These are phyloP conservation scores for Asarcornis scutulata DNA, from an alignment of 2,113 vertebrate species.

Conservation along the genomic window DNA sequence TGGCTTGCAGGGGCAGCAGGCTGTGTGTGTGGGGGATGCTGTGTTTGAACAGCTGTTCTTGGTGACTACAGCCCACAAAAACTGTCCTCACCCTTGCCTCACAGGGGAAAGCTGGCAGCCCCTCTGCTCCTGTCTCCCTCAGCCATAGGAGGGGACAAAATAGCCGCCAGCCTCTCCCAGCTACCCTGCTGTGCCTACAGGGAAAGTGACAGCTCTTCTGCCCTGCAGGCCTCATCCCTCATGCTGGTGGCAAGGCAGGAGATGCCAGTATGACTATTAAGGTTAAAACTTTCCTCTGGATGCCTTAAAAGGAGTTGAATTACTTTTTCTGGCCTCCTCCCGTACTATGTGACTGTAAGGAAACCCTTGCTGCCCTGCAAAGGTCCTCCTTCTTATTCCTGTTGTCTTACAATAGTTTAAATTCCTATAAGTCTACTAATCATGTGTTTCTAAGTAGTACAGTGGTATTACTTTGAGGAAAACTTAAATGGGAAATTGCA, in stretches of 20 bases:
- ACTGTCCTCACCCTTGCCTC: neutral
- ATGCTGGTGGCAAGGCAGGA: neutral
- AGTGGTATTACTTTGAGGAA: neutral
- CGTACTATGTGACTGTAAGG: neutral
- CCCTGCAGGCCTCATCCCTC: neutral
- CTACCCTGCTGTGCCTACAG: neutral
- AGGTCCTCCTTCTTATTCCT: neutral
- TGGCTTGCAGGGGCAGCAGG: neutral
- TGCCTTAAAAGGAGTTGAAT: neutral
- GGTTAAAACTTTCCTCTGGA: neutral
- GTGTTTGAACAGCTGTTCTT: neutral
- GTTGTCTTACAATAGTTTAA: neutral
- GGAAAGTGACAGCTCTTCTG: neutral
- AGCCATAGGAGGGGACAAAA: neutral
- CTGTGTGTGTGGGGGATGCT: neutral
- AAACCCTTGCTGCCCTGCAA: neutral
- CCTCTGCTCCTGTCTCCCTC: neutral
- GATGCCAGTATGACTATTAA: neutral
- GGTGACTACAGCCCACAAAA: neutral
- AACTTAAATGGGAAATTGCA: neutral
- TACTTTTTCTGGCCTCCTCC: neutral
- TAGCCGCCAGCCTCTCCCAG: fast-evolving
- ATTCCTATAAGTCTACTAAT: neutral
- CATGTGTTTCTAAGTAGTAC: neutral
- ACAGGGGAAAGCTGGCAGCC: neutral